Evolutionary conservation across 2,888 invertebrate genomes (phyloP).

Genomic region (Hipparchia semele): DNA sequence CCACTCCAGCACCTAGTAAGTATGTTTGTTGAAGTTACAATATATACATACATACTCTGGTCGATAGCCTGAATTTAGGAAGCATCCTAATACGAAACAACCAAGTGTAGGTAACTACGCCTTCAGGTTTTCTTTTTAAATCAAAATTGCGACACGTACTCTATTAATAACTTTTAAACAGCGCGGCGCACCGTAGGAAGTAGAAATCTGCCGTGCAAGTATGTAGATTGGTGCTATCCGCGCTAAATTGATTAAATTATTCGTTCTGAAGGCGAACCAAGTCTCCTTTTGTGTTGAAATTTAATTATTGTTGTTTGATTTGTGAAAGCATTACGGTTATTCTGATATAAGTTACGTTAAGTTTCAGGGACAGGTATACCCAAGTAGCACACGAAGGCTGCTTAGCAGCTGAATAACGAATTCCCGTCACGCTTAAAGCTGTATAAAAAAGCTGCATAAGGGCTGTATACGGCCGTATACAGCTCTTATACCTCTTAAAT

Average conservation of each 20-base stretch:
- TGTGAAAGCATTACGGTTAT: not conserved
- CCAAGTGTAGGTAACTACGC: not conserved
- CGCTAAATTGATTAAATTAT: conserved; percentile 37
- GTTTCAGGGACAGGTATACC: too few relatives aligned
- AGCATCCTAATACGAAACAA: too few relatives aligned
- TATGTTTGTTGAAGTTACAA: too few relatives aligned
- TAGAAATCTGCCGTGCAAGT: conserved; percentile 43
- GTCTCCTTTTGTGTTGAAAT: conserved; percentile 29
- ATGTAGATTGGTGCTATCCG: conserved; percentile 44
- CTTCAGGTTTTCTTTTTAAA: not conserved
- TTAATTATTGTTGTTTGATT: conserved; percentile 10
- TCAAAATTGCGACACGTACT: conserved; percentile 16
- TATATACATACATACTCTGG: too few relatives aligned
- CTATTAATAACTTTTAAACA: not conserved
- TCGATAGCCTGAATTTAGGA: not conserved
- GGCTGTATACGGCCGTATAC: too few relatives aligned
- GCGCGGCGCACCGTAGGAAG: conserved; percentile 29
- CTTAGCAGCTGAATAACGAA: too few relatives aligned
- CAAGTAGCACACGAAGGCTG: too few relatives aligned
- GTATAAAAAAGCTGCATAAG: too few relatives aligned
- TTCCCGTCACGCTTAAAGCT: too few relatives aligned
- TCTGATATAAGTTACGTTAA: too few relatives aligned
- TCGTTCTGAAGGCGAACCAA: conserved; percentile 35
- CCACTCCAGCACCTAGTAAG: too few relatives aligned
- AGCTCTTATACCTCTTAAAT: too few relatives aligned